Conservation (phyloP, 2,888 invertebrate genomes). For the Hymenopus coronatus region DNA sequence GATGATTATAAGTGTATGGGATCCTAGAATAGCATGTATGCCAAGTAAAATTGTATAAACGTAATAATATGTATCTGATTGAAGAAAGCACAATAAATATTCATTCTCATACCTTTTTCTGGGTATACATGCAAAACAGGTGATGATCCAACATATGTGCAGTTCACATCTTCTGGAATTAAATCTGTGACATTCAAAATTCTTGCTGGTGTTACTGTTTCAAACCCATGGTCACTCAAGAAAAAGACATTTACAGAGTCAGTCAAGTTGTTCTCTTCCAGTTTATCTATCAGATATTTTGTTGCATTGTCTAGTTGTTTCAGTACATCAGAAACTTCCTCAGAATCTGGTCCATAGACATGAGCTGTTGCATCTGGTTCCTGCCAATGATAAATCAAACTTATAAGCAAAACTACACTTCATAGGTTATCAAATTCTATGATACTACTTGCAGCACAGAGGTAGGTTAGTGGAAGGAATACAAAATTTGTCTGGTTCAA, state of each 20-base stretch:
- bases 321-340: conserved; percentile 42
- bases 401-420: conserved; percentile 65
- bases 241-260: conserved; percentile 62
- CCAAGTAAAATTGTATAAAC: too few relatives aligned
- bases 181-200: conserved; percentile 57
- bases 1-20: too few relatives aligned
- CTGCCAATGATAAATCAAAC: conserved; percentile 59
- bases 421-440: too few relatives aligned
- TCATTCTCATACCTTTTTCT: conserved; percentile 54
- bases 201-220: conserved; percentile 51
- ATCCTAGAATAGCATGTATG: too few relatives aligned
- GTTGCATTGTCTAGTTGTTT: conserved; percentile 53
- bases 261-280: conserved; percentile 51
- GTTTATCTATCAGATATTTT: conserved; percentile 54
- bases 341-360: conserved; percentile 55
- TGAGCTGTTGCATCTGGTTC: conserved; percentile 68
- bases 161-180: conserved; percentile 46
- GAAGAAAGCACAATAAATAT: too few relatives aligned
- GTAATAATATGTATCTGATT: too few relatives aligned
- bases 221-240: conserved; percentile 73
- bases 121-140: conserved; percentile 62
- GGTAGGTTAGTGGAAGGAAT: not conserved
- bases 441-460: too few relatives aligned
- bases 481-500: too few relatives aligned
- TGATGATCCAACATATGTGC: conserved; percentile 51